Conservation (phyloP, 2,888 invertebrate species). For the Pasiphila rectangulata region DNA sequence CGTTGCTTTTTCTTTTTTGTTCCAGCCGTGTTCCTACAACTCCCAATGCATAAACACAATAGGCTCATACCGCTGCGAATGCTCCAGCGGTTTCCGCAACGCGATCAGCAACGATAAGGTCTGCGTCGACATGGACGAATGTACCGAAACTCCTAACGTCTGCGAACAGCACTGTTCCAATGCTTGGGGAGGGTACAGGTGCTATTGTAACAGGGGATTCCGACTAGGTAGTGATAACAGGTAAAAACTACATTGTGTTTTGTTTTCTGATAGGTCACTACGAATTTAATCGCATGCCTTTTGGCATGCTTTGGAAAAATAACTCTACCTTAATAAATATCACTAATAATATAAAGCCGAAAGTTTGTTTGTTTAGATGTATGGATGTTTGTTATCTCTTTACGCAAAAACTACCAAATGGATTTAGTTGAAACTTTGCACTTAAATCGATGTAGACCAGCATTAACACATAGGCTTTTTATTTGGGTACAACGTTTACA, state of each 20-base stretch:
- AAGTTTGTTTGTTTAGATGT: too few species aligned
- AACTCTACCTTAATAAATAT: too few species aligned
- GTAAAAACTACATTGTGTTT: constrained; percentile 56
- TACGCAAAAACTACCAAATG: too few species aligned
- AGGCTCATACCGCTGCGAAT: constrained; percentile 73
- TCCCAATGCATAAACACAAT: constrained; percentile 69
- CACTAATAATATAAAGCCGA: too few species aligned
- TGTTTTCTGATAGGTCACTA: too few species aligned
- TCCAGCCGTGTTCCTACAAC: constrained; percentile 67
- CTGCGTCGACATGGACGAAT: constrained; percentile 86
- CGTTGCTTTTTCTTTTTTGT: constrained; percentile 6
- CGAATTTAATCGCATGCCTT: too few species aligned
- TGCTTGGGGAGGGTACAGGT: constrained; percentile 94
- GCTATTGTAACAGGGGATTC: constrained; percentile 93
- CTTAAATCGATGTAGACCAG: too few species aligned
- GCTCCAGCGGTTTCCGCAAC: constrained; percentile 66
- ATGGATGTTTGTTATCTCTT: too few species aligned
- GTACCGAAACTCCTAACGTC: constrained; percentile 67
- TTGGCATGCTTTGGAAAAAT: too few species aligned
- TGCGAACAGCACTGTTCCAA: constrained; percentile 96
- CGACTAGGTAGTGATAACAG: constrained; percentile 86
- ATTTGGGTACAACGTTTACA: too few species aligned
- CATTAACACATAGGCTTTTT: too few species aligned
- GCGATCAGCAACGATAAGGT: constrained; percentile 73
- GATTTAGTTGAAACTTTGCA: too few species aligned